Percentiles rank a stretch among this genome's conserved stretches.
Conservation (phyloP, 2,888 invertebrate genomes). For the Minunthozetes semirufus region DNA sequence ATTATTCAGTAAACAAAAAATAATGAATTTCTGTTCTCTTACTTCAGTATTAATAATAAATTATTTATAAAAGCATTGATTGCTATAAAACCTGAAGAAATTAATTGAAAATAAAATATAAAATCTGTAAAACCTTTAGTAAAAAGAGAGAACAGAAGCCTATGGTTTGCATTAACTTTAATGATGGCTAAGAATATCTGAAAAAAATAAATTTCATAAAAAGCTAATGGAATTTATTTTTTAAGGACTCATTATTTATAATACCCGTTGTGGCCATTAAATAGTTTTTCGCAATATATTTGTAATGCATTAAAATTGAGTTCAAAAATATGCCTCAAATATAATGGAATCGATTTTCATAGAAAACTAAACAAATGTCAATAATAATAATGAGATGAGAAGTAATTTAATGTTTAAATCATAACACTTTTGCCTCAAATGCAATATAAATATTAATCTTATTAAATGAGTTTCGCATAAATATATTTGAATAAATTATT, state of each 20-base stretch:
- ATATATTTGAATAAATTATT: too few species aligned
- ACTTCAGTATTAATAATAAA: neutral
- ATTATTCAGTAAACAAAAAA: conserved; percentile 1
- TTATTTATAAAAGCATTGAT: neutral
- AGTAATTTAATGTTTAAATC: too few species aligned
- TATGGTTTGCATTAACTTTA: neutral
- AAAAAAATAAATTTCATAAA: neutral
- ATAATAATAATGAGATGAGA: too few species aligned
- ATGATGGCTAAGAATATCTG: neutral
- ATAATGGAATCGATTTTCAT: neutral
- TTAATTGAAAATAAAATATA: neutral
- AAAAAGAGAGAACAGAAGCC: neutral
- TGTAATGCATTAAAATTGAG: neutral
- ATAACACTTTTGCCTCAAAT: too few species aligned
- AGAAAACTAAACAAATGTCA: too few species aligned
- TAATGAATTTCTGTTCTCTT: neutral
- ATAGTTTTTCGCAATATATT: neutral
- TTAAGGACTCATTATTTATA: neutral
- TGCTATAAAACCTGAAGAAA: neutral
- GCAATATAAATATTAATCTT: too few species aligned
- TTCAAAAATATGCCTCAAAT: neutral
- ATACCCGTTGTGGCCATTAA: conserved; percentile 3
- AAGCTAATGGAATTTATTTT: neutral
- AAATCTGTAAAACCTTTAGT: neutral
- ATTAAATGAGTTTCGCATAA: too few species aligned